Evolutionary conservation across 1,140 invertebrate genomes (phyloP).

Genomic region (Centruroides vittatus): DNA sequence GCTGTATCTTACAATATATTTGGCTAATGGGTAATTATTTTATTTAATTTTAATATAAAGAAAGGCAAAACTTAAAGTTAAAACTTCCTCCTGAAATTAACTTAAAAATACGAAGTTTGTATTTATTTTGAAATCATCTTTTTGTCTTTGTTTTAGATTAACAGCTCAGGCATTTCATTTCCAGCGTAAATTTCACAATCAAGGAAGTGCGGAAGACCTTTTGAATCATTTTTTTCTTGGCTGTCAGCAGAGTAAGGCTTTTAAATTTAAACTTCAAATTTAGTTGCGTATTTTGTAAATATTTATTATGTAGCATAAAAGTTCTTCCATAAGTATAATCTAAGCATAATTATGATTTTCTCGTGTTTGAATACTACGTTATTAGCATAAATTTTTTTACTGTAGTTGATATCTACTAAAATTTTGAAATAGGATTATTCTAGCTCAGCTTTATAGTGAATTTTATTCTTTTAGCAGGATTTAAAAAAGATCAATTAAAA

Average conservation of each 20-base stretch:
- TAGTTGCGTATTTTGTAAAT: too few relatives aligned
- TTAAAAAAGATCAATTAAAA: too few relatives aligned
- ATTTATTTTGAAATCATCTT: background rate
- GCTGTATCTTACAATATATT: slow-evolving; percentile 35
- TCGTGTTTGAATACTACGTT: too few relatives aligned
- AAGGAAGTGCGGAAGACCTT: slow-evolving; percentile 27
- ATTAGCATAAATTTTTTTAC: too few relatives aligned
- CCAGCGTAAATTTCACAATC: slow-evolving; percentile 30
- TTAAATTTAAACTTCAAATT: slow-evolving; percentile 25
- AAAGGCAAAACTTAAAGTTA: background rate
- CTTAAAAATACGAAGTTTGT: background rate
- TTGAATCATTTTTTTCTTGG: slow-evolving; percentile 32
- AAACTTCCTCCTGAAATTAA: background rate
- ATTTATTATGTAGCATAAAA: too few relatives aligned
- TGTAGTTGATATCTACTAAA: too few relatives aligned
- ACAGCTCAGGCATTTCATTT: slow-evolving; percentile 41
- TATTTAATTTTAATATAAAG: background rate
- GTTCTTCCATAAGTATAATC: too few relatives aligned
- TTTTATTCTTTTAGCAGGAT: too few relatives aligned
- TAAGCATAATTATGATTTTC: too few relatives aligned
- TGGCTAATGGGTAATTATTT: slow-evolving; percentile 35
- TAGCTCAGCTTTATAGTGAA: too few relatives aligned
- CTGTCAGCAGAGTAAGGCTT: slow-evolving; percentile 27
- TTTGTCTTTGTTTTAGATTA: slow-evolving; percentile 21
- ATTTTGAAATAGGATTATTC: too few relatives aligned